phyloP scores from a whole-genome alignment of 64 coral and sea anemone species.

The Pocillopora damicornis region DNA sequence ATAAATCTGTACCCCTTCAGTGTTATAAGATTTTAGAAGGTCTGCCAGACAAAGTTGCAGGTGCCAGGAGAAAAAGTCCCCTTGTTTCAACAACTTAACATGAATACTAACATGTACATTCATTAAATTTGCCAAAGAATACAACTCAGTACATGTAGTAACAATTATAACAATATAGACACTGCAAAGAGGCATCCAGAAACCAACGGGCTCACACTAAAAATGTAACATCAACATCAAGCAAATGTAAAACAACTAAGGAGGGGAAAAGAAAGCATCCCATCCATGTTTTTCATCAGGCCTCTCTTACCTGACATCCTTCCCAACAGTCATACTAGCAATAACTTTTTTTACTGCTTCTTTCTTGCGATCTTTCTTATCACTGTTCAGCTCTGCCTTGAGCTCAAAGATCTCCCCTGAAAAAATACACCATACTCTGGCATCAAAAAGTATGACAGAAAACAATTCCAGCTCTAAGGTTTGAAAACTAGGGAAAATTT shows the following conservation, averaged over 20 bases:
- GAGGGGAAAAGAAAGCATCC: not conserved
- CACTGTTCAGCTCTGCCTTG: slow-evolving; percentile 99
- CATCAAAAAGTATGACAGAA: not conserved
- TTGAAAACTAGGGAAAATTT: no score
- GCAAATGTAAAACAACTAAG: no score
- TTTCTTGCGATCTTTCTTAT: slow-evolving; percentile 98
- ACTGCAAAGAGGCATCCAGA: no score
- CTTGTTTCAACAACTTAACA: no score
- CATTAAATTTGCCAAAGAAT: no score
- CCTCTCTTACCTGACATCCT: slow-evolving; percentile 87
- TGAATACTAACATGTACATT: no score
- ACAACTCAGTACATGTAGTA: no score
- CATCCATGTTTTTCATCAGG: not conserved
- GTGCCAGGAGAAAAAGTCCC: no score
- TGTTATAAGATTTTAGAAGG: no score
- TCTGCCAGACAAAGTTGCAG: no score
- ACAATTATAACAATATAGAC: no score
- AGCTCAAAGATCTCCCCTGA: slow-evolving; percentile 99
- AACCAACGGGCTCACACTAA: not conserved
- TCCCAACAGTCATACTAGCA: slow-evolving; percentile 99
- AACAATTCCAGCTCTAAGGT: not conserved
- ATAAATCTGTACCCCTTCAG: no score
- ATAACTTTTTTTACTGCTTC: slow-evolving; percentile 99
- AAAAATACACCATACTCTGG: not conserved
- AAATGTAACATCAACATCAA: not conserved